Conservation (phyloP, 2,113 vertebrate species). For the Callorhinus ursinus region DNA sequence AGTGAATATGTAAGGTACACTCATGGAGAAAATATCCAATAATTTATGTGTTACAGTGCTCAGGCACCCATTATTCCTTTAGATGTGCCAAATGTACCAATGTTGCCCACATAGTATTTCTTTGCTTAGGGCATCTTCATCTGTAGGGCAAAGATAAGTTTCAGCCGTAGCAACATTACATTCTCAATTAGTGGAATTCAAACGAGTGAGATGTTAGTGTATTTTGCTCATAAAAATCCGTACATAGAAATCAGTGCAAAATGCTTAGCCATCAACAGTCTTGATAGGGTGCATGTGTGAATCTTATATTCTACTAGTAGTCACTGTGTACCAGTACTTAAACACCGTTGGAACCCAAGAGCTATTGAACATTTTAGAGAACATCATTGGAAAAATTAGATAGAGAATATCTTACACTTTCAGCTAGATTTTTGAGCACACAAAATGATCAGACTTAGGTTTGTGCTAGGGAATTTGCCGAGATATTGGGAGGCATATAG, state of each 20-base stretch:
- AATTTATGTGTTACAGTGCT: background rate
- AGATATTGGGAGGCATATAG: background rate
- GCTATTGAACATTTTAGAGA: background rate
- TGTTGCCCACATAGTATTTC: background rate
- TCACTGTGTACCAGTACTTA: background rate
- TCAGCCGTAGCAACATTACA: background rate
- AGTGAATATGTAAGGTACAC: background rate
- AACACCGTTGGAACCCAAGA: background rate
- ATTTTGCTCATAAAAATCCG: constrained; percentile 11
- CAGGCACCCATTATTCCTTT: background rate
- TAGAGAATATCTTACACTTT: background rate
- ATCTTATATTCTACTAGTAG: background rate
- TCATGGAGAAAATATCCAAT: background rate
- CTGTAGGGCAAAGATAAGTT: background rate
- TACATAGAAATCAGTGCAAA: background rate
- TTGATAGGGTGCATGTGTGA: background rate
- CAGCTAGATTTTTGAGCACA: background rate
- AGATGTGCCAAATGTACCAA: background rate
- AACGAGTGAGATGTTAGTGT: background rate
- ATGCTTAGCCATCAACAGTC: background rate
- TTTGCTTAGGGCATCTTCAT: constrained; percentile 27
- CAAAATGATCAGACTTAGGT: background rate
- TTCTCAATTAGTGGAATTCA: constrained; percentile 31
- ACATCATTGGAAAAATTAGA: background rate
- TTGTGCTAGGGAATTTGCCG: background rate